These are phyloP conservation scores for Chaunax sp. DNA, from an alignment of 2,797 vertebrate genomes.

Conservation along the genomic window DNA sequence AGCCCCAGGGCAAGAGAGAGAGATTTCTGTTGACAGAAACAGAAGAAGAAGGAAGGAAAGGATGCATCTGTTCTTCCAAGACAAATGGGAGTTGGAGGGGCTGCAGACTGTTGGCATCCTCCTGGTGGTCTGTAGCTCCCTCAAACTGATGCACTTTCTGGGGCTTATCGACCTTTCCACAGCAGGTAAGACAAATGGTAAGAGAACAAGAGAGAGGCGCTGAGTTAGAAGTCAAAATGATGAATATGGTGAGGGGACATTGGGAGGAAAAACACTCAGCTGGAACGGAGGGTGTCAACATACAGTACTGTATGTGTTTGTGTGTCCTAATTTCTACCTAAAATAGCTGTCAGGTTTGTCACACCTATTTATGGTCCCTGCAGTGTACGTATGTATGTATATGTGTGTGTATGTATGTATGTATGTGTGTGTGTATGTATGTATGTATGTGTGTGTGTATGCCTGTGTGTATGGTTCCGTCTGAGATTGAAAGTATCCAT, in stretches of 20 bases:
- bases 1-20: slow-evolving; percentile 46
- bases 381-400: slow-evolving; percentile 16
- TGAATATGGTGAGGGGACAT: slow-evolving; percentile 32
- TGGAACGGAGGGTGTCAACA: slow-evolving; percentile 10
- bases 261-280: slow-evolving; percentile 23
- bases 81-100: slow-evolving; percentile 86
- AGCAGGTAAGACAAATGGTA: slow-evolving; percentile 79
- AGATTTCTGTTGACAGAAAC: slow-evolving; percentile 54
- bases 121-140: slow-evolving; percentile 86
- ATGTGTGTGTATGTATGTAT: slow-evolving; percentile 15
- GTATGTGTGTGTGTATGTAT: slow-evolving; percentile 3
- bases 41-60: slow-evolving; percentile 41
- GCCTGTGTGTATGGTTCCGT: not conserved
- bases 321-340: slow-evolving; percentile 38
- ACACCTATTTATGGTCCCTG: slow-evolving; percentile 28
- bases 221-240: slow-evolving; percentile 38
- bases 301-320: slow-evolving; percentile 17
- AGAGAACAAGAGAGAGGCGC: slow-evolving; percentile 26
- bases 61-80: slow-evolving; percentile 83
- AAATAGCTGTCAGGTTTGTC: slow-evolving; percentile 32
- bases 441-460: not conserved
- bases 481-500: not conserved
- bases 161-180: slow-evolving; percentile 86
- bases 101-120: slow-evolving; percentile 88
- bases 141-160: slow-evolving; percentile 90